Evolutionary conservation across 2,888 invertebrate species (phyloP), one percentile per base, ranked within the genome.

Genomic region (Flexamia atlantica): DNA sequence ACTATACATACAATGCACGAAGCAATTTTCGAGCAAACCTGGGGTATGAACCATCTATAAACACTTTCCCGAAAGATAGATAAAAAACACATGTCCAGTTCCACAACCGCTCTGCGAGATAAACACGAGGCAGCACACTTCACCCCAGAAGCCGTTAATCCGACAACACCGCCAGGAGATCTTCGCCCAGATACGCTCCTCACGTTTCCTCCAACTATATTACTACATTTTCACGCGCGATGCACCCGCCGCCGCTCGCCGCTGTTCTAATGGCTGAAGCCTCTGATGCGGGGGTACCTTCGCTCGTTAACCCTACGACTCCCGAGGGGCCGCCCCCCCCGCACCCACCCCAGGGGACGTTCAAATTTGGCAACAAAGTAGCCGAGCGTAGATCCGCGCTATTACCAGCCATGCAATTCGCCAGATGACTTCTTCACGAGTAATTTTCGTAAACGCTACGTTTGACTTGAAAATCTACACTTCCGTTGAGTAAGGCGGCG

Each of bases 311-410:
- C 4, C 36, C 46, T 9, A 17, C 46, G 17, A 12, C 12, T 46
- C 46, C 4, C 7, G 36, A n/a, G n/a, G 9, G 36, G 36, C 36
- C 4, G 36, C 36, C n/a, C 40, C 40, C 40, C 12, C 46, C 46
- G 2, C 46, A 14, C 46, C 9, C 46, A 46, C 14, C 17, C 46
- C 46, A 46, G 12, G 7, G 46, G 53, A 53, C 20, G 53, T 3
- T 53, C 53, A n/a, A 10, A 53, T 53, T 53, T 14, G 53, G 23
- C 53, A 53, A 53, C 53, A 53, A 23, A 23, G 53, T 23, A 53
- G 23, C 53, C 20, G 53, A 53, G 53, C 53, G 53, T n/a, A 53
- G 53, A 10, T 4, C 53, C 53, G 53, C 53, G n/a, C n/a, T 50
- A 50, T 50, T 50, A 50, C 17, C 40, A 9, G 17, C 50, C n/a